phyloP scores from a whole-genome alignment of 2,888 invertebrate genomes.

The Chloromyia formosa region DNA sequence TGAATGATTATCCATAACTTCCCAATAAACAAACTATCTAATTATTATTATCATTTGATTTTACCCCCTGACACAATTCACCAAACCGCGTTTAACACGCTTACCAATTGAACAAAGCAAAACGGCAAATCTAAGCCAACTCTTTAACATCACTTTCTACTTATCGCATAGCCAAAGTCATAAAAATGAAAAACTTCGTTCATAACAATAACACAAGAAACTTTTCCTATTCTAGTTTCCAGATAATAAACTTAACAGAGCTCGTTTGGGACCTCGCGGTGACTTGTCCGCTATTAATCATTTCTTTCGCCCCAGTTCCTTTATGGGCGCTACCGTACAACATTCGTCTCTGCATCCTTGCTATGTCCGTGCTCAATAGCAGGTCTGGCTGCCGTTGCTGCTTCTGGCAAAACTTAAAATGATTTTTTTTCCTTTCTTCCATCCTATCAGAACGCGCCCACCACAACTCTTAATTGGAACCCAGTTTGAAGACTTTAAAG shows the following conservation, averaged over 20 bases:
- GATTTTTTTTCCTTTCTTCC: neutral
- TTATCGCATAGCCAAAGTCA: conserved; percentile 29
- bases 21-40: too few relatives aligned
- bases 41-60: too few relatives aligned
- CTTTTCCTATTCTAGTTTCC: conserved; percentile 19
- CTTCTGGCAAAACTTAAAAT: conserved; percentile 12
- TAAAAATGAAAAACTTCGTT: conserved; percentile 37
- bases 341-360: neutral
- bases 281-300: conserved; percentile 27
- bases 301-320: conserved; percentile 15
- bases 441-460: too few relatives aligned
- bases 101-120: too few relatives aligned
- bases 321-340: neutral
- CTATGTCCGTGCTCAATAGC: too few relatives aligned
- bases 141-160: conserved; percentile 27
- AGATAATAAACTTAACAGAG: conserved; percentile 35
- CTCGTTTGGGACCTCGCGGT: conserved; percentile 24
- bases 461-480: conserved; percentile 7
- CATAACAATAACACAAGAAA: conserved; percentile 32
- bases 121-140: neutral
- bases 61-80: too few relatives aligned
- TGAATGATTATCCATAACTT: too few relatives aligned
- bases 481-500: neutral
- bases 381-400: conserved; percentile 4
- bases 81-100: too few relatives aligned